A percentile compares a stretch with the other conserved stretches of the same genome.
phyloP scores from a whole-genome alignment of 2,113 vertebrate genomes.

The Phasianus colchicus region DNA sequence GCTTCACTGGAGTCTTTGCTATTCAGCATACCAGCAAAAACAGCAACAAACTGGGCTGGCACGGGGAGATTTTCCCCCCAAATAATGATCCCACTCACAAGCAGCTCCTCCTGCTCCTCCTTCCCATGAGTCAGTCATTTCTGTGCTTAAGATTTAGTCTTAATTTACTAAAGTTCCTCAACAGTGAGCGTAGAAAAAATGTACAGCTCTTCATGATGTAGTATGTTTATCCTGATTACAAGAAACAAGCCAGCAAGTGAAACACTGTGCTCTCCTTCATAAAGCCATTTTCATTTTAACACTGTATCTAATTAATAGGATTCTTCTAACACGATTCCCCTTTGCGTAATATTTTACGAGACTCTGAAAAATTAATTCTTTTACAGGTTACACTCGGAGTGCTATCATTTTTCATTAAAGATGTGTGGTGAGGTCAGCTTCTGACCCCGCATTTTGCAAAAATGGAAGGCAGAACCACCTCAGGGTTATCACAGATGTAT shows the following conservation, averaged over 20 bases:
- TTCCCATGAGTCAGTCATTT: not conserved
- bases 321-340: slow-evolving; percentile 5
- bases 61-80: not conserved
- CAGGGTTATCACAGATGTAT: slow-evolving; percentile 2
- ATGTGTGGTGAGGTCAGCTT: not conserved
- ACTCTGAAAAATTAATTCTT: slow-evolving; percentile 47
- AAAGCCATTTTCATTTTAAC: slow-evolving; percentile 13
- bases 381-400: not conserved
- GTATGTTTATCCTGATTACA: slow-evolving; percentile 6
- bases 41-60: not conserved
- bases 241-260: not conserved
- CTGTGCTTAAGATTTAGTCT: not conserved
- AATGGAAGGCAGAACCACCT: slow-evolving; percentile 1
- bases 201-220: not conserved
- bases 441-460: slow-evolving; percentile 9
- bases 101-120: rapidly evolving
- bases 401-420: slow-evolving; percentile 45
- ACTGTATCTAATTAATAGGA: slow-evolving; percentile 27
- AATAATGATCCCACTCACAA: not conserved
- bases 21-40: not conserved
- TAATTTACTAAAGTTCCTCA: not conserved
- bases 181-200: not conserved
- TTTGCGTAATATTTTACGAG: slow-evolving; percentile 22
- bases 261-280: not conserved
- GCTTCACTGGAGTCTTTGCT: not conserved